These are phyloP conservation scores for Petrocephalus microphthalmus DNA, from an alignment of 2,113 vertebrate species.

Conservation along the genomic window DNA sequence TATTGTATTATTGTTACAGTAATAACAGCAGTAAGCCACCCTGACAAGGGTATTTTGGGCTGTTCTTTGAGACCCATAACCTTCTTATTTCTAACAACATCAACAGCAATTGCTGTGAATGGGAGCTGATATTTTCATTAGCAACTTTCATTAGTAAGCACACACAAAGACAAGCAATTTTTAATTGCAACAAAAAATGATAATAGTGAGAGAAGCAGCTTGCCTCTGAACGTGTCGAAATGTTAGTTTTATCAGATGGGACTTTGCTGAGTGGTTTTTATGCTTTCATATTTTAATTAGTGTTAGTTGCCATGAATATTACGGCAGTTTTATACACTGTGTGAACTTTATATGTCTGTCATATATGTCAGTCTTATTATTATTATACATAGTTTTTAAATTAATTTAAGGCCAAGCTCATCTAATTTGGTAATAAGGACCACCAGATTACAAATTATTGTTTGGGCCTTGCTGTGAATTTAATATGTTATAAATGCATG, in stretches of 20 bases:
- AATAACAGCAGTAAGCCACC: neutral
- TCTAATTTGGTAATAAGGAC: neutral
- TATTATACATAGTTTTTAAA: neutral
- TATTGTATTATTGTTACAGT: conserved; percentile 16
- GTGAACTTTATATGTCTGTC: neutral
- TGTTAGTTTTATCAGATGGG: neutral
- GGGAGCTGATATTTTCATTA: conserved; percentile 6
- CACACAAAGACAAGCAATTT: neutral
- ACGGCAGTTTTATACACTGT: neutral
- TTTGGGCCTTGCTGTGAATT: neutral
- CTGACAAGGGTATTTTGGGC: neutral
- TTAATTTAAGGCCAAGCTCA: neutral
- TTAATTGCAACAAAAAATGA: neutral
- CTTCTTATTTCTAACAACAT: neutral
- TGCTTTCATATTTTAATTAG: neutral
- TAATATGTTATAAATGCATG: neutral
- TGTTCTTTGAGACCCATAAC: neutral
- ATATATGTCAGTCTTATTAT: neutral
- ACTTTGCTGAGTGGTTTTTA: neutral
- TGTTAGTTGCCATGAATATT: neutral
- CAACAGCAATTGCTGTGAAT: neutral
- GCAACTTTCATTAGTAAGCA: neutral
- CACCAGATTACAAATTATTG: neutral
- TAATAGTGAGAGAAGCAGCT: neutral
- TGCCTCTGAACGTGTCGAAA: neutral